Base-by-base conservation (phyloP, 2,797 vertebrate genomes). In the Cryptoblepharus egeriae region DNA sequence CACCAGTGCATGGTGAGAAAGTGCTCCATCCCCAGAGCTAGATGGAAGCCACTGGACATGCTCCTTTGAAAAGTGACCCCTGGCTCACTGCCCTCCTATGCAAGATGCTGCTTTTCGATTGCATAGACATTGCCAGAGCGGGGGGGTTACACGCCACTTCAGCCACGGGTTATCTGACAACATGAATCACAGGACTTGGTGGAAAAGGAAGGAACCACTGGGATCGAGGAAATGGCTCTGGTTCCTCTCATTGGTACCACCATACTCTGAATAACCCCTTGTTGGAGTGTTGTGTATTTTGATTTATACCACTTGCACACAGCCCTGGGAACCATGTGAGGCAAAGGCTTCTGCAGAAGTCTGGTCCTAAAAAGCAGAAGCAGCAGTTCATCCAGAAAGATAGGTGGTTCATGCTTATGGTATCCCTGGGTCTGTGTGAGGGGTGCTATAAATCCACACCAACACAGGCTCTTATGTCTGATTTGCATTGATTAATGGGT, bases 401-500 rank as follows among this genome's bases (percentile, higher is more conserved):
- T 86, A 84, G 80, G 76, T 85, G 87, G 82, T 83, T 68, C 52
- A 1, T 88, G 79, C 87, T 70, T 65, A 80, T 75, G 32, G 81
- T 63, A 81, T 94, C 94, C 94, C 93, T 91, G 89, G 93, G 95
- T 92, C 94, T 96, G 96, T 95, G 95, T 95, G 93, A 93, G 93
- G 92, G 91, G 95, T 93, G 95, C 90, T 96, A 96, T 95, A 95
- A 96, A 95, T 94, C 95, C 84, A 73, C 90, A 90, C 93, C 94
- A 95, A 90, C 94, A 95, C 89, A 92, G 93, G 92, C 91, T 95
- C 92, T 90, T 90, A 32, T 87, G 92, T 95, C 94, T 91, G 92
- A 97, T 95, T 91, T 95, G 95, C 95, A 96, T 96, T 95, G 94
- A 98, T 96, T 98, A 98, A 98, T 93, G 90, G 94, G 94, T 96